Evolutionary conservation across 1,140 invertebrate species (phyloP).

Genomic region (Galleria mellonella): DNA sequence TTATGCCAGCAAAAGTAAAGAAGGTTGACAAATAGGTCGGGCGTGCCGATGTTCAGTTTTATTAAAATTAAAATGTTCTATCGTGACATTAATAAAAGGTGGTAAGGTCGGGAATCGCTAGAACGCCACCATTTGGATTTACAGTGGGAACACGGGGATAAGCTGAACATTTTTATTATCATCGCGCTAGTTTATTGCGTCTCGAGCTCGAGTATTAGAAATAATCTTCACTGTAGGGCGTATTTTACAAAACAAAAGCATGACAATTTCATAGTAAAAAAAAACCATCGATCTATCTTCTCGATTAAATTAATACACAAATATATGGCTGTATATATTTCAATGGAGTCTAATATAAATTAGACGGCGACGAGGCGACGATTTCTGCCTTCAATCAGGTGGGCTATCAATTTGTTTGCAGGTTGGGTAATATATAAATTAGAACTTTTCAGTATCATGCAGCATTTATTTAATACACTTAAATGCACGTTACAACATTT

Average conservation of each 20-base stretch:
- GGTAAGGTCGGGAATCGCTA: constrained; percentile 47
- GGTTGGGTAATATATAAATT: no score
- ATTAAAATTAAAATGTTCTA: constrained; percentile 71
- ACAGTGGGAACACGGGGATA: constrained; percentile 49
- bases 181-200: constrained; percentile 58
- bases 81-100: constrained; percentile 54
- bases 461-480: no score
- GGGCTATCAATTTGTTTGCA: no score
- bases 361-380: no score
- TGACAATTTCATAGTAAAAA: constrained; percentile 14
- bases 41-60: constrained; percentile 68
- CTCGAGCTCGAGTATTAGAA: constrained; percentile 53
- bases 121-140: constrained; percentile 37
- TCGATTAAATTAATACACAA: background rate
- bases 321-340: no score
- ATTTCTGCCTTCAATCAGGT: no score
- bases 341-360: no score
- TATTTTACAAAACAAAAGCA: constrained; percentile 18
- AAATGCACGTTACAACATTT: no score
- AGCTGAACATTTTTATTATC: constrained; percentile 64
- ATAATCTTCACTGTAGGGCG: constrained; percentile 46
- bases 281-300: background rate
- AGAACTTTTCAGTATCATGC: no score
- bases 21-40: constrained; percentile 70
- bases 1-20: constrained; percentile 68